Percentiles rank a stretch among this genome's conserved stretches.
Evolutionary conservation across 2,113 vertebrate species (phyloP).

Genomic region (Lota lota): DNA sequence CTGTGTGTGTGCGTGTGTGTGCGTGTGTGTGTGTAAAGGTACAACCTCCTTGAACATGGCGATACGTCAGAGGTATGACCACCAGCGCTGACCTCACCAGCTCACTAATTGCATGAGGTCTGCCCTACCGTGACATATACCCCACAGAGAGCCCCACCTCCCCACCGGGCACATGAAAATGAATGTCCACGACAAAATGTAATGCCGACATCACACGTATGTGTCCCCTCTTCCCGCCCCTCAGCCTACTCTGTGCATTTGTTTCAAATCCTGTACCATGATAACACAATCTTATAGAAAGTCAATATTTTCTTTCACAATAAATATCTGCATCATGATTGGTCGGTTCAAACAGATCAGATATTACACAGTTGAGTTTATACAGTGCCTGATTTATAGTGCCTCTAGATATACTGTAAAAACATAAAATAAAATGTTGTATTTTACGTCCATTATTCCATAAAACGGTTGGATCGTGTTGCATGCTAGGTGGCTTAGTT

Average conservation of each 20-base stretch:
- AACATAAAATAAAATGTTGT: background rate
- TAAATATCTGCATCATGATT: background rate
- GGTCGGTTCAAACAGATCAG: slow-evolving; percentile 1
- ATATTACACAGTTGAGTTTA: background rate
- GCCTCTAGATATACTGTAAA: background rate
- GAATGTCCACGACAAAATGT: slow-evolving; percentile 3
- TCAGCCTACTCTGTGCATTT: background rate
- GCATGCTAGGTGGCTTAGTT: background rate
- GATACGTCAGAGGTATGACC: no score
- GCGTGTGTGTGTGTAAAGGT: background rate
- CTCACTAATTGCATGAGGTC: slow-evolving; percentile 3
- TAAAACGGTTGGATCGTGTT: no score
- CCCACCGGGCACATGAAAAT: slow-evolving; percentile 24
- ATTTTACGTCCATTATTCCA: background rate
- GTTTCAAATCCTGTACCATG: slow-evolving; percentile 5
- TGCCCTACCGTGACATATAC: background rate
- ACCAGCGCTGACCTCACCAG: background rate
- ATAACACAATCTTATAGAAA: slow-evolving; percentile 6
- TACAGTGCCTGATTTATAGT: background rate
- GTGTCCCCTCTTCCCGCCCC: background rate
- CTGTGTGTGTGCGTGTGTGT: no score
- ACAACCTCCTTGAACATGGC: background rate
- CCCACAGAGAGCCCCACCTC: background rate
- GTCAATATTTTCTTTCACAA: background rate
- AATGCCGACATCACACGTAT: slow-evolving; percentile 24